Evolutionary conservation across 2,888 invertebrate genomes (phyloP), one percentile per base, ranked within the genome.

Genomic region (Nomada fucata): DNA sequence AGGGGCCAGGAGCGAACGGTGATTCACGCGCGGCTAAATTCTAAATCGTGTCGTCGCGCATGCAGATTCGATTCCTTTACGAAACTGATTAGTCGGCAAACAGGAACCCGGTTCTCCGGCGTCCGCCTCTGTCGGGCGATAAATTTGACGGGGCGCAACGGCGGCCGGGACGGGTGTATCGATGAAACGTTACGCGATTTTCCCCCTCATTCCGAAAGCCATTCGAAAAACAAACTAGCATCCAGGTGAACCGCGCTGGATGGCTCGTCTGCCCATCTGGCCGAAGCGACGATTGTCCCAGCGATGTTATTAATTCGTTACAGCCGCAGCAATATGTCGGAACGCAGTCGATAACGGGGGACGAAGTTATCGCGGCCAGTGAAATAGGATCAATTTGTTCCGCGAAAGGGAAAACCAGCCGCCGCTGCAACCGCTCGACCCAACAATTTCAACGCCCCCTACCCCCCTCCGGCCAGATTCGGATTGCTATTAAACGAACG

Each of bases 351-450:
- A 82, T 72, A 76, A 82, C 79, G 61, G 68, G 72, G 78, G 82
- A 78, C 79, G 76, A 87, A 84, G 84, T 87, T 86, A 86, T 83
- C 84, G 71, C 79, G 74, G 59, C 23, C 79, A 52, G 23, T 79
- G 74, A 71, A 83, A 87, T 78, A 77, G 76, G 85, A 87, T 86
- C 81, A 87, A 87, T 88, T 83, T 85, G 83, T 79, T 65, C 73
- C 68, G 70, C 84, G 78, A 76, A 87, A 86, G 86, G 71, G 74
- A 82, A 82, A 82, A 67, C 75, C 59, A 47, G 11, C 44, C 53
- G 60, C 55, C 9, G 63, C 53, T 73, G 64, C 76, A 70, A 71
- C 60, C 76, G 65, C 71, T 73, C 61, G 61, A 69, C 75, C 84
- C 63, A 50, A 74, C 78, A 69, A 70, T 86, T 87, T 76, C 67